Base-by-base conservation (phyloP, 2,888 invertebrate genomes). In the Cataglyphis cursor region DNA sequence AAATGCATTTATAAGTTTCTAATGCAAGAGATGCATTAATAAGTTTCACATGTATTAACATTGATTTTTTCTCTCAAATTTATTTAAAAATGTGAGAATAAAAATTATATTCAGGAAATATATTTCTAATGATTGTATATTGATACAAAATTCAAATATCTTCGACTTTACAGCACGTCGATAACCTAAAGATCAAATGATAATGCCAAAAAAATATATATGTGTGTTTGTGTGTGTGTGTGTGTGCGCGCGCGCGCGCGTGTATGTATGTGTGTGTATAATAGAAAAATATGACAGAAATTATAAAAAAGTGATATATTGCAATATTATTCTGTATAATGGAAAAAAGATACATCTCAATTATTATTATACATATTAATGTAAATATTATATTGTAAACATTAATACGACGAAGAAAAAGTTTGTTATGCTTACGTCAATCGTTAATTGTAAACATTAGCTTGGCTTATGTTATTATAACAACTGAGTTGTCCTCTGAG, bases 161-260 rank as follows among this genome's bases (percentile, higher is more conserved):
- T 61, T 28, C 9, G 10, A 3, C 1, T 31, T 28, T 21, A 35
- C 6, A 9, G 2, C 21, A 8, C 5, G 3, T 10, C 5, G 65
- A 64, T 74, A 74, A 74, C 35, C 35, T 9, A 64, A 64, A 48
- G 6, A 31, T 64, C 21, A 74, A 44, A 64, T 18, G 73, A 62
- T 74, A 74, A 74, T 44, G 18, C 0, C 0, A 21, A 59, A 28
- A 41, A 74, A 31, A 35, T 73, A 12, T 21, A 10, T 70, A 15
- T 44, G 0, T 44, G 2, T 18, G 0, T n/a, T 2, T 51, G 18
- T 41, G 41, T 41, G 15, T 44, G 18, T 18, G n/a, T 51, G 18
- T 15, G 24, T 24, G 24, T 24, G 24, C 24, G n/a, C n/a, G n/a
- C n/a, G n/a, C n/a, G n/a, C n/a, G n/a, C n/a, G n/a, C n/a, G n/a